Evolutionary conservation across 2,888 invertebrate genomes (phyloP).

Genomic region (Hirtodrosophila cameraria): DNA sequence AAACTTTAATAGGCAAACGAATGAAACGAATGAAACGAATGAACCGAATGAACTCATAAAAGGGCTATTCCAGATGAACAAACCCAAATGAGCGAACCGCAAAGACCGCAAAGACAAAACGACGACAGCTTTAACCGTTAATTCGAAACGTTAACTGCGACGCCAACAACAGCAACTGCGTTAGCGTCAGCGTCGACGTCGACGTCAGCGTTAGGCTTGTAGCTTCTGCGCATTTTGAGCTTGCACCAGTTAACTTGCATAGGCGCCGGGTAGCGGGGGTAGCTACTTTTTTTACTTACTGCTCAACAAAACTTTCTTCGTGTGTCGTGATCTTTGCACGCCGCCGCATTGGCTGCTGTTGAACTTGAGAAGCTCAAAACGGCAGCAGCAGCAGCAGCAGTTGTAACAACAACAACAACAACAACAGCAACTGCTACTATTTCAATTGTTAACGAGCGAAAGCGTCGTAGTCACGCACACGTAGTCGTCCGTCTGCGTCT

Average conservation of each 20-base stretch:
- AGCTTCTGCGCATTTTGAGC: constrained; percentile 19
- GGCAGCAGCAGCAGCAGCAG: constrained; percentile 24
- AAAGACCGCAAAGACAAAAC: constrained; percentile 27
- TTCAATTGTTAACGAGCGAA: constrained; percentile 83
- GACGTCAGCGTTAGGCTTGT: not conserved
- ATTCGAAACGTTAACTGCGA: constrained; percentile 47
- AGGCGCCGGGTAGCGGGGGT: constrained; percentile 36
- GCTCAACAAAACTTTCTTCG: constrained; percentile 70
- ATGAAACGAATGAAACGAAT: no score
- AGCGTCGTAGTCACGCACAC: constrained; percentile 78
- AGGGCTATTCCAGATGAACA: constrained; percentile 55
- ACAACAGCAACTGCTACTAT: constrained; percentile 61
- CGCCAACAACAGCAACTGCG: constrained; percentile 23
- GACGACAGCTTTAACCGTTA: constrained; percentile 63
- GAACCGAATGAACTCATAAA: constrained; percentile 73
- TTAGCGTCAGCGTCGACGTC: constrained; percentile 8
- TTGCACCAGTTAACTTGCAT: constrained; percentile 56
- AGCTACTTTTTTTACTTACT: no score
- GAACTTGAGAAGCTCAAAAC: constrained; percentile 56
- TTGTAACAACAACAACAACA: constrained; percentile 20
- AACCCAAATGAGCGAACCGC: constrained; percentile 63
- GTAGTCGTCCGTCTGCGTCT: constrained; percentile 8
- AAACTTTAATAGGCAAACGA: constrained; percentile 55
- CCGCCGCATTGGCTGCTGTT: constrained; percentile 57
- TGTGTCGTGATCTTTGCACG: constrained; percentile 66